Conservation (phyloP, 2,797 vertebrate species). For the Acanthiza pusilla region DNA sequence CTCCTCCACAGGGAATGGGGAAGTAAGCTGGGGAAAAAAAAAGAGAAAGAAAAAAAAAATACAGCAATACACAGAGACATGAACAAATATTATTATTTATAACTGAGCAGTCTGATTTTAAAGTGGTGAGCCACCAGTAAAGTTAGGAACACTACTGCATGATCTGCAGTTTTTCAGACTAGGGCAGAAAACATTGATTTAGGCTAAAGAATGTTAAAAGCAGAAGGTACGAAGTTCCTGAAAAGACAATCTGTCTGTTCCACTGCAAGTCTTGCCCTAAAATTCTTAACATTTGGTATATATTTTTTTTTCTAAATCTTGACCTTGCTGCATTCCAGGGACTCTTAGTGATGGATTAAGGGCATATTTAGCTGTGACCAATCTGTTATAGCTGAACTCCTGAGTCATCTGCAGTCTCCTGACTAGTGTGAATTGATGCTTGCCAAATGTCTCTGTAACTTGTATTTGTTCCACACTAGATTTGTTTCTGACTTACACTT, state of each 20-base stretch:
- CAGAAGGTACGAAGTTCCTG: background rate
- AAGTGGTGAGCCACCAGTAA: background rate
- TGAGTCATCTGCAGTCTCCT: background rate
- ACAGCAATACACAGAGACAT: background rate
- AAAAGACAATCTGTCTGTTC: background rate
- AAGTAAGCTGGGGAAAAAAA: background rate
- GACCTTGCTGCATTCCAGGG: background rate
- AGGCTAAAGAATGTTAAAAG: background rate
- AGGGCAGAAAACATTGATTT: background rate
- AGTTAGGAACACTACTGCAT: background rate
- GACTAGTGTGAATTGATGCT: background rate
- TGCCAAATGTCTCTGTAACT: background rate
- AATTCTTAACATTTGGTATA: background rate
- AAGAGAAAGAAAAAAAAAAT: background rate
- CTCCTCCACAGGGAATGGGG: background rate
- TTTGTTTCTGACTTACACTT: background rate
- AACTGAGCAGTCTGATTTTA: background rate
- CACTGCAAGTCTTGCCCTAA: background rate
- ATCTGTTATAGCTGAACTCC: background rate
- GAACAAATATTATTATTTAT: background rate
- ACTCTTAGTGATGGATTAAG: constrained; percentile 31
- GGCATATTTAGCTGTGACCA: constrained; percentile 1
- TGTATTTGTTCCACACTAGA: background rate
- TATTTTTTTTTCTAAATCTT: background rate
- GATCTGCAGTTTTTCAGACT: background rate